Evolutionary conservation across 1,140 invertebrate species (phyloP).

Genomic region (Caerostris darwini): DNA sequence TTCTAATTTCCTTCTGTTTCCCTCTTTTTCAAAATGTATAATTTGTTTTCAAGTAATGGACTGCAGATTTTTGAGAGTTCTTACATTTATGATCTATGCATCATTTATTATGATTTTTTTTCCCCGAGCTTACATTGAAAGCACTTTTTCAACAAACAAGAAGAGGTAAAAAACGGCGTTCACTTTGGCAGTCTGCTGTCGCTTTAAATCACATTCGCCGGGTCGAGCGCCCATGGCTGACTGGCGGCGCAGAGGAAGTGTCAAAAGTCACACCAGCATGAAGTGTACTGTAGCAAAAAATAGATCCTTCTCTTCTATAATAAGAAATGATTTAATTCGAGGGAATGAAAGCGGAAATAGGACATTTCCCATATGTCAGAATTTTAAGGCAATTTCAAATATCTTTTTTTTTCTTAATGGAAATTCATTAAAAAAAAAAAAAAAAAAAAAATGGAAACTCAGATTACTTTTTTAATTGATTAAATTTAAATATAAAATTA

Average conservation of each 20-base stretch:
- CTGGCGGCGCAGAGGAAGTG: neutral
- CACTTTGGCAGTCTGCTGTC: neutral
- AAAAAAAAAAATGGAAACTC: too few relatives aligned
- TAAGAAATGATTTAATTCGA: neutral
- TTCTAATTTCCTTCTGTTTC: too few relatives aligned
- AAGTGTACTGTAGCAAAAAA: constrained; percentile 15
- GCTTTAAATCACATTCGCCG: neutral
- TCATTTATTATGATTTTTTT: too few relatives aligned
- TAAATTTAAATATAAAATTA: too few relatives aligned
- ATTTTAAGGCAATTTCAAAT: neutral
- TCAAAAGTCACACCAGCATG: neutral
- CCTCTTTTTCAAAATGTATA: too few relatives aligned
- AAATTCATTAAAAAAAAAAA: neutral
- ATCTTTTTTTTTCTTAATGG: neutral
- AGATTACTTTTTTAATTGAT: too few relatives aligned
- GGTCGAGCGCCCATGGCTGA: neutral
- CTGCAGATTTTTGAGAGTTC: too few relatives aligned
- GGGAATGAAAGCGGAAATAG: neutral
- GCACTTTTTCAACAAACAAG: neutral
- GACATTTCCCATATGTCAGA: neutral
- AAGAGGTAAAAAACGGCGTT: neutral
- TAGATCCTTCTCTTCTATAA: neutral
- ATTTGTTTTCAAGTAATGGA: too few relatives aligned
- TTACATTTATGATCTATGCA: too few relatives aligned
- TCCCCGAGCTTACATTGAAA: too few relatives aligned